Evolutionary conservation across 2,113 vertebrate species (phyloP).

Genomic region (Oplegnathus fasciatus): DNA sequence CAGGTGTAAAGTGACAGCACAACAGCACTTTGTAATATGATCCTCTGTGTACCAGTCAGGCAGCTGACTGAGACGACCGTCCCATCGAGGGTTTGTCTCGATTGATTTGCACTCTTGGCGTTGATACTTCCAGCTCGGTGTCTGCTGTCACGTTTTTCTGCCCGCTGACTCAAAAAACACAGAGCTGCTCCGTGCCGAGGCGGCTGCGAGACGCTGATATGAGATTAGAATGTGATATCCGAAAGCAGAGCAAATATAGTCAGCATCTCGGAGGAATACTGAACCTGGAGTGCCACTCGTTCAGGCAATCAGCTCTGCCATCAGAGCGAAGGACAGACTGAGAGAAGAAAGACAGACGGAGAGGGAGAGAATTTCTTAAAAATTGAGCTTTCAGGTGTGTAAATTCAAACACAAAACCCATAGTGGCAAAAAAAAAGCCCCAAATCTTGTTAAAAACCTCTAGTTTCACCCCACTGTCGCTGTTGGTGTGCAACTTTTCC

Average conservation of each 20-base stretch:
- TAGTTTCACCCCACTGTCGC: too few relatives aligned
- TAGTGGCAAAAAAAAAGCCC: too few relatives aligned
- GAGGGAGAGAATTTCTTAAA: background rate
- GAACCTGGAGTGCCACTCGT: slow-evolving; percentile 30
- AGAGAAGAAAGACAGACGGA: background rate
- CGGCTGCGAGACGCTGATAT: slow-evolving; percentile 10
- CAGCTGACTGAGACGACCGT: slow-evolving; percentile 2
- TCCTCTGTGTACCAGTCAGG: background rate
- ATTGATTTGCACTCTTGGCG: background rate
- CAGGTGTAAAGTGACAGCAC: slow-evolving; percentile 8
- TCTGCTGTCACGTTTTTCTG: slow-evolving; percentile 14
- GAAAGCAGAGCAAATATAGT: slow-evolving; percentile 42
- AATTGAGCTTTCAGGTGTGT: background rate
- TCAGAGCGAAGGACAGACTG: background rate
- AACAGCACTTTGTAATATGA: background rate
- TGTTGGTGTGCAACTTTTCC: too few relatives aligned
- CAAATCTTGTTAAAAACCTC: too few relatives aligned
- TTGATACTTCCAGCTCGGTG: background rate
- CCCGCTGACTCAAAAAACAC: slow-evolving; percentile 19
- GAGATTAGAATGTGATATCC: slow-evolving; percentile 46
- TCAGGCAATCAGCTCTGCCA: slow-evolving; percentile 15
- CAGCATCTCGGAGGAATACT: slow-evolving; percentile 6
- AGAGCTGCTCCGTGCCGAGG: background rate
- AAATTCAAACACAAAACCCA: background rate
- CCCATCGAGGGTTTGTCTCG: background rate